phyloP scores from a whole-genome alignment of 2,888 invertebrate species.

The Brachylomia viminalis region DNA sequence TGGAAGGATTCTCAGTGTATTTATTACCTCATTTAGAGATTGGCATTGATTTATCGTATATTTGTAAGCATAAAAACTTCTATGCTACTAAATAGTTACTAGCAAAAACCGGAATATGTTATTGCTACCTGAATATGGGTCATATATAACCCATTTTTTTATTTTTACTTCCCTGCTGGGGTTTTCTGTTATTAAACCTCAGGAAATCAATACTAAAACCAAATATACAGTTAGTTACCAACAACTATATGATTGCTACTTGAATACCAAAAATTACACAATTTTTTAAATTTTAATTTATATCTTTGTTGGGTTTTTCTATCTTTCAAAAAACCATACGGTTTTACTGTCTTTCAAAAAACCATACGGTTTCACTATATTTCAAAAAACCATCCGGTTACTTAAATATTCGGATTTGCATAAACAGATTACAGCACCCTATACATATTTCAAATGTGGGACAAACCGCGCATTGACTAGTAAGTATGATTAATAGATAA shows the following conservation, averaged over 20 bases:
- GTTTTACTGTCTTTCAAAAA: too few species aligned
- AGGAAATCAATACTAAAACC: too few species aligned
- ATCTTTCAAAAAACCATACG: background rate
- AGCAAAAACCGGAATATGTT: background rate
- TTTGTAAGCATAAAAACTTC: background rate
- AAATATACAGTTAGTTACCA: background rate
- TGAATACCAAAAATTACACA: background rate
- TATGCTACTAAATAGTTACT: too few species aligned
- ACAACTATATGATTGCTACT: too few species aligned
- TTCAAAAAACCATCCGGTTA: background rate
- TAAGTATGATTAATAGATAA: constrained; percentile 86
- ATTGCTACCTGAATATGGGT: too few species aligned
- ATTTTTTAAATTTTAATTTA: background rate
- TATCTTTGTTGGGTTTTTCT: background rate
- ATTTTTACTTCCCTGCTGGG: background rate
- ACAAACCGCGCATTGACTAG: constrained; percentile 70
- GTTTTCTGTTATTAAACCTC: background rate
- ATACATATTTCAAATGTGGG: constrained; percentile 69
- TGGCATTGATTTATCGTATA: too few species aligned
- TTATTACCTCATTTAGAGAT: too few species aligned
- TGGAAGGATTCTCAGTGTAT: too few species aligned
- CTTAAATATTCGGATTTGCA: constrained; percentile 17
- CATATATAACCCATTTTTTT: too few species aligned
- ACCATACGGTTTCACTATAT: too few species aligned
- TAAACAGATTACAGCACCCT: constrained; percentile 64